phyloP scores from a whole-genome alignment of 2,888 invertebrate species.

The Hypolimnas misippus region DNA sequence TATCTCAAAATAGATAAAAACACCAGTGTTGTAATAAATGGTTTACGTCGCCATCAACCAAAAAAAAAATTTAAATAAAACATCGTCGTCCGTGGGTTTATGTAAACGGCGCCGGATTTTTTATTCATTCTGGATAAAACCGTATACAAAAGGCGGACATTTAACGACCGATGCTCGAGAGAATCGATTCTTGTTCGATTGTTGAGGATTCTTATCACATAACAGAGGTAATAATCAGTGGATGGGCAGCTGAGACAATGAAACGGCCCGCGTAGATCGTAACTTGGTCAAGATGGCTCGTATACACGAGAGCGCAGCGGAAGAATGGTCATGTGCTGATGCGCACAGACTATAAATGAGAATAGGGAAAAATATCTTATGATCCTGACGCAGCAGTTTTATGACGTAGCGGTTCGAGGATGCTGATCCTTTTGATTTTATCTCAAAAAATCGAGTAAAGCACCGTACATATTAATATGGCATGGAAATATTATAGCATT shows the following conservation, averaged over 20 bases:
- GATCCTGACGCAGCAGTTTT: constrained; percentile 33
- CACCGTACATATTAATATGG: not conserved
- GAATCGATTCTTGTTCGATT: constrained; percentile 48
- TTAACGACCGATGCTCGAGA: constrained; percentile 39
- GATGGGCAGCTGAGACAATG: constrained; percentile 59
- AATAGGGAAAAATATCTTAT: constrained; percentile 48
- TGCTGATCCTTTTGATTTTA: constrained; percentile 28
- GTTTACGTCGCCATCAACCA: constrained; percentile 21
- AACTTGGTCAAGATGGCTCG: constrained; percentile 59
- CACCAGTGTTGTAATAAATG: constrained; percentile 33
- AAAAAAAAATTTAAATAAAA: constrained; percentile 31
- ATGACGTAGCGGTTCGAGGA: constrained; percentile 28
- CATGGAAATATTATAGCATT: not conserved
- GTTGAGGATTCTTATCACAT: constrained; percentile 69
- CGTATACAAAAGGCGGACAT: constrained; percentile 41
- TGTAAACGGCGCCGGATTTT: constrained; percentile 35
- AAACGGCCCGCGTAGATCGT: constrained; percentile 48
- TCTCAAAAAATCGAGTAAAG: not conserved
- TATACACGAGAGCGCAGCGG: constrained; percentile 57
- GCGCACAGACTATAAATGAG: constrained; percentile 51
- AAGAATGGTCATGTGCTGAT: constrained; percentile 61
- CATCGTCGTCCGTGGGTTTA: constrained; percentile 30
- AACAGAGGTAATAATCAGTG: constrained; percentile 60
- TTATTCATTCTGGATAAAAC: constrained; percentile 40
- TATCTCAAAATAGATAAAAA: constrained; percentile 38